Conservation (phyloP, 2,888 invertebrate species). For the Acleris sparsana region DNA sequence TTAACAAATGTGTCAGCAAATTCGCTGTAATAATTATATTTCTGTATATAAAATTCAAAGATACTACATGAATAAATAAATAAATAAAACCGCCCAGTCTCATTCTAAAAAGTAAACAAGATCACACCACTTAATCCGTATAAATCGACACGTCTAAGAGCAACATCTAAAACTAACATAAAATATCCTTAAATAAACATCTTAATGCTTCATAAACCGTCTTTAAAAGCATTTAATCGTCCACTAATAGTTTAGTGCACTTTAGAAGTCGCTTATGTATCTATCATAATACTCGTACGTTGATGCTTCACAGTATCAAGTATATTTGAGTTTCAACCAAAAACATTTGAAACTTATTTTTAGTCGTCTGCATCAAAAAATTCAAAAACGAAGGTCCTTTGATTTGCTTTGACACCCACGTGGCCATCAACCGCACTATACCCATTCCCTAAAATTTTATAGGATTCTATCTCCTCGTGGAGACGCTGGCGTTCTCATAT, state of each 20-base stretch:
- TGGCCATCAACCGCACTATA: not conserved
- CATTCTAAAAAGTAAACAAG: not conserved
- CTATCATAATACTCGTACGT: constrained; percentile 14
- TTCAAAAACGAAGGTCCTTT: not conserved
- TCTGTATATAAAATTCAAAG: no score
- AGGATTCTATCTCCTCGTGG: not conserved
- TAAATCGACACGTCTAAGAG: constrained; percentile 29
- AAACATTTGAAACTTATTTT: not conserved
- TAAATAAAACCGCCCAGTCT: not conserved
- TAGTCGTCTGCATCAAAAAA: not conserved
- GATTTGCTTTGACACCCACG: constrained; percentile 10
- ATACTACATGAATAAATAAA: no score
- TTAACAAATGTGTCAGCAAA: no score
- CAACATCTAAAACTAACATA: constrained; percentile 29
- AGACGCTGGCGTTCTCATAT: constrained; percentile 14
- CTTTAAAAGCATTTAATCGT: constrained; percentile 31
- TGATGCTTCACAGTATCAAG: not conserved
- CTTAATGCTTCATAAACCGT: constrained; percentile 29
- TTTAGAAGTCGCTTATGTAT: constrained; percentile 6
- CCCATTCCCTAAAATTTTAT: not conserved
- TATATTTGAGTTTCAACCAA: constrained; percentile 1
- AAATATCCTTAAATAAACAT: constrained; percentile 35
- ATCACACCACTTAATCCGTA: constrained; percentile 9
- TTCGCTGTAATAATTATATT: no score
- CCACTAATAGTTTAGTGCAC: constrained; percentile 18